phyloP scores from a whole-genome alignment of 2,888 invertebrate species.

The Isoperla grammatica region DNA sequence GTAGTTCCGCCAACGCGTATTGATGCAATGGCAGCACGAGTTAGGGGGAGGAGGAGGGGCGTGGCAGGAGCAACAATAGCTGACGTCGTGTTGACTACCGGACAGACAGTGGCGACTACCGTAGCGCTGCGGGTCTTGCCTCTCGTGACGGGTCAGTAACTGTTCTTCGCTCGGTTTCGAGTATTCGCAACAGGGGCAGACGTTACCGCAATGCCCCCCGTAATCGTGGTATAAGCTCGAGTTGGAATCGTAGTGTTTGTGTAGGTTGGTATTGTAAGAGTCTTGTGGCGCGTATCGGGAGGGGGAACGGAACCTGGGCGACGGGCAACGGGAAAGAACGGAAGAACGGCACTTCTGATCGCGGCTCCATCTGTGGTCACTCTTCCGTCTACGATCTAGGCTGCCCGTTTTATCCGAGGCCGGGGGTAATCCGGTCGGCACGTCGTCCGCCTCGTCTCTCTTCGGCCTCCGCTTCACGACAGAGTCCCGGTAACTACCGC shows the following conservation, averaged over 20 bases:
- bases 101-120: constrained; percentile 47
- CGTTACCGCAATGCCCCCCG: neutral
- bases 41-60: no score
- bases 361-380: constrained; percentile 49
- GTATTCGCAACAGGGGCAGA: neutral
- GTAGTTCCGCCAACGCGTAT: constrained; percentile 16
- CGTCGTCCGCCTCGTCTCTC: neutral
- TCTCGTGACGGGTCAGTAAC: constrained; percentile 54
- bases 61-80: constrained; percentile 9
- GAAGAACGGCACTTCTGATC: constrained; percentile 61
- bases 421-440: neutral
- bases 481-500: no score
- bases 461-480: neutral
- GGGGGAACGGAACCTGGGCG: constrained; percentile 23
- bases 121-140: constrained; percentile 45
- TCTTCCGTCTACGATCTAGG: constrained; percentile 51
- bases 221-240: neutral
- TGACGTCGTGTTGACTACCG: constrained; percentile 20
- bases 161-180: constrained; percentile 46
- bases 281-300: neutral
- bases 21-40: constrained; percentile 13
- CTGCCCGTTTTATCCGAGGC: constrained; percentile 46
- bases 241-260: neutral
- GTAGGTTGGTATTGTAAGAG: neutral
- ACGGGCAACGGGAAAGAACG: constrained; percentile 15